These are phyloP conservation scores for Anser brachyrhynchus DNA, from an alignment of 2,113 vertebrate species.

Conservation along the genomic window DNA sequence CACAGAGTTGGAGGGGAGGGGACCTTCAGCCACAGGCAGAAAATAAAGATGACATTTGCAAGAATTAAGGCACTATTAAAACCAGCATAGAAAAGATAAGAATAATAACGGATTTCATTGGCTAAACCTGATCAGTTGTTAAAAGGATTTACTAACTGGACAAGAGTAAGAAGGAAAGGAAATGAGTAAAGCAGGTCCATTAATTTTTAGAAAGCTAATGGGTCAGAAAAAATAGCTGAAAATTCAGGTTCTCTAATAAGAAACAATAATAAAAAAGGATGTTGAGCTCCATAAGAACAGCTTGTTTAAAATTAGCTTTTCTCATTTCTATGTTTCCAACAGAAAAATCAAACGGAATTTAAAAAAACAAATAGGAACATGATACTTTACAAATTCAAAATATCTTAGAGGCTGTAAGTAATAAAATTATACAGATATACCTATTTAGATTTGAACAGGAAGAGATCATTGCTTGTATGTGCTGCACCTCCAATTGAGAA, in stretches of 20 bases:
- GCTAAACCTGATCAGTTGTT: not conserved
- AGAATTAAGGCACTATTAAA: not conserved
- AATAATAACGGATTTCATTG: not conserved
- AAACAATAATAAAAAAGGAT: not conserved
- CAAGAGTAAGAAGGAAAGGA: not conserved
- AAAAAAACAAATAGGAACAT: not conserved
- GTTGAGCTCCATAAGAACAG: not conserved
- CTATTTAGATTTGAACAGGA: not conserved
- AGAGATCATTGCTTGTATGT: not conserved
- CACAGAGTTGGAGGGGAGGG: not conserved
- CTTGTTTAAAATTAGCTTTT: not conserved
- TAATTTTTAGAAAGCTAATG: not conserved
- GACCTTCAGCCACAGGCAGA: not conserved
- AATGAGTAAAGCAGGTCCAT: not conserved
- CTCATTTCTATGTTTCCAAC: not conserved
- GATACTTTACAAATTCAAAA: not conserved
- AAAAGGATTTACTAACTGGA: not conserved
- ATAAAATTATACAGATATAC: not conserved
- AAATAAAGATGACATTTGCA: not conserved
- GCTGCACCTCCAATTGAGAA: not conserved
- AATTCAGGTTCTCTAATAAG: not conserved
- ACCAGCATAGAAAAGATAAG: not conserved
- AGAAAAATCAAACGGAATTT: not conserved
- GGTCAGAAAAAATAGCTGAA: not conserved
- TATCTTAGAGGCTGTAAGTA: not conserved